Evolutionary conservation across 2,113 vertebrate genomes (phyloP).

Genomic region (Gasterosteus aculeatus): DNA sequence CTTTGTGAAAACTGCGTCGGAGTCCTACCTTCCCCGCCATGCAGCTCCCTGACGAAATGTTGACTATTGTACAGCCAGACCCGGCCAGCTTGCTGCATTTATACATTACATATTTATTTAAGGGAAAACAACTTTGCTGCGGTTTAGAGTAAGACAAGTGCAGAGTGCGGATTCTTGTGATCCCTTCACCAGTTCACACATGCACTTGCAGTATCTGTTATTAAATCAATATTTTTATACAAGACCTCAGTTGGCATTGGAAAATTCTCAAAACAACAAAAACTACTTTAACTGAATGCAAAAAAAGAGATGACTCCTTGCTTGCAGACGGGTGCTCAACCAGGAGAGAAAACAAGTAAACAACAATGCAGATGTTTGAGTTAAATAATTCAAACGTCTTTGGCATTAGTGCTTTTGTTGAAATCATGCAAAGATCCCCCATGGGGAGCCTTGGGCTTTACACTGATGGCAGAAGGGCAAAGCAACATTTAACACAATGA

Average conservation of each 20-base stretch:
- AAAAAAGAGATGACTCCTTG: constrained; percentile 12
- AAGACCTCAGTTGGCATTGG: background rate
- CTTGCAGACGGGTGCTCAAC: constrained; percentile 19
- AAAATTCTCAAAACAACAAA: background rate
- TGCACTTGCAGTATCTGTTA: background rate
- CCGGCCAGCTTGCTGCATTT: background rate
- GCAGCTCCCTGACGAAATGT: background rate
- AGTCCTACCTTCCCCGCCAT: too few relatives aligned
- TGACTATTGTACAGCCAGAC: background rate
- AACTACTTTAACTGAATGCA: background rate
- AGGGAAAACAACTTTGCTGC: background rate
- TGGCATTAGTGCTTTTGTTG: constrained; percentile 22
- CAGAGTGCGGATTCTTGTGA: background rate
- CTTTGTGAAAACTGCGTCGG: too few relatives aligned
- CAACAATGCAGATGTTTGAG: constrained; percentile 54
- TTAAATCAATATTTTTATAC: constrained; percentile 7
- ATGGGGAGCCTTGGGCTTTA: constrained; percentile 13
- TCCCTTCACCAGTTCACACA: background rate
- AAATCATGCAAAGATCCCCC: constrained; percentile 19
- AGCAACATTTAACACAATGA: constrained; percentile 3
- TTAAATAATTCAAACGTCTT: constrained; percentile 49
- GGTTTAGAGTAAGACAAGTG: background rate
- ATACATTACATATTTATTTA: constrained; percentile 5
- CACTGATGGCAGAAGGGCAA: constrained; percentile 7
- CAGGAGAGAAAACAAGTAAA: constrained; percentile 39